A percentile compares a stretch with the other conserved stretches of the same genome.
These are phyloP conservation scores for Adelosebastes latens DNA, from an alignment of 2,797 vertebrate genomes.

Conservation along the genomic window DNA sequence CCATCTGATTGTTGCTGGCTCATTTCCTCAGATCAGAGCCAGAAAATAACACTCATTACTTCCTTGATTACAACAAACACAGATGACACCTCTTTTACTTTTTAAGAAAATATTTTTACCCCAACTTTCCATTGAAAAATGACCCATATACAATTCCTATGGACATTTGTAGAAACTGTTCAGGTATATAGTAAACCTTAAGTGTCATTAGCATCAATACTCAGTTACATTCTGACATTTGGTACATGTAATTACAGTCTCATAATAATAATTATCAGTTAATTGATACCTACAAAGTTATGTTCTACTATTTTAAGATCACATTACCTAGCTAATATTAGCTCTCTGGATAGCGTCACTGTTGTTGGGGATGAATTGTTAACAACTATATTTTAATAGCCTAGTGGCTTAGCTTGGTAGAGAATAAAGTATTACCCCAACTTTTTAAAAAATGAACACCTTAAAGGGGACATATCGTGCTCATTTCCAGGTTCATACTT, in stretches of 20 bases:
- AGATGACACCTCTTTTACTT: background rate
- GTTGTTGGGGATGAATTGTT: background rate
- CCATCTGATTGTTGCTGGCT: background rate
- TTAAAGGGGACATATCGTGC: too few species aligned
- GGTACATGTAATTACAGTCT: background rate
- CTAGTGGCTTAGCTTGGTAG: background rate
- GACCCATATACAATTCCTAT: rapidly evolving
- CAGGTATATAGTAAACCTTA: background rate
- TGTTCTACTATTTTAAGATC: background rate
- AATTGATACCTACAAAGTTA: background rate
- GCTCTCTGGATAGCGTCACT: background rate
- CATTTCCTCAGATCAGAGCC: slow-evolving; percentile 38
- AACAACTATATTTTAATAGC: background rate
- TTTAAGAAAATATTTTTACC: background rate
- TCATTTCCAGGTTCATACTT: too few species aligned
- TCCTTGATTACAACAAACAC: slow-evolving; percentile 4
- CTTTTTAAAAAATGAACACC: too few species aligned
- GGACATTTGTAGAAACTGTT: background rate
- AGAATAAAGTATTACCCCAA: background rate
- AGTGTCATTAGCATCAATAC: background rate
- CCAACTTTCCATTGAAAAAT: background rate
- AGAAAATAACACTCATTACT: slow-evolving; percentile 9
- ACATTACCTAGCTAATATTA: background rate
- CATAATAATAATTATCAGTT: rapidly evolving
- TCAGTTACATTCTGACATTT: background rate